A percentile compares a stretch with the other conserved stretches of the same genome.
Conservation (phyloP, 2,797 vertebrate genomes). For the Anguilla megastoma region DNA sequence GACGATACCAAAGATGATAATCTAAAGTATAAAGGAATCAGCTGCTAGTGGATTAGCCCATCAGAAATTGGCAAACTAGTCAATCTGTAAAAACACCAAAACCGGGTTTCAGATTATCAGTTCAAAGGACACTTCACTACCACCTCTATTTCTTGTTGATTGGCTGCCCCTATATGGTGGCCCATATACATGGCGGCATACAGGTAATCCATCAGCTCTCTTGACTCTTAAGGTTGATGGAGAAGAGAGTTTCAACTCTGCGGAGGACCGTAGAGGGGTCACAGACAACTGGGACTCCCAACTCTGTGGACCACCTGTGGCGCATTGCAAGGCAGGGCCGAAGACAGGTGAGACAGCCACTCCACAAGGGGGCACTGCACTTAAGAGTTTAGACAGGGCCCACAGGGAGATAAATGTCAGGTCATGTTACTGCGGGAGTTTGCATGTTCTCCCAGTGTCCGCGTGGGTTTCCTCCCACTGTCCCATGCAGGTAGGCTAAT, state of each 20-base stretch:
- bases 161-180: not conserved
- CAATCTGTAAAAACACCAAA: not conserved
- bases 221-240: constrained; percentile 63
- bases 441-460: no score
- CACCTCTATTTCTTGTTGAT: not conserved
- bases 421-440: no score
- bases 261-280: constrained; percentile 58
- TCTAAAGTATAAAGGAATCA: not conserved
- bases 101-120: not conserved
- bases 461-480: no score
- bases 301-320: constrained; percentile 65
- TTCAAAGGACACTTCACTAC: not conserved
- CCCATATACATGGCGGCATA: not conserved
- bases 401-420: not conserved
- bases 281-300: constrained; percentile 49
- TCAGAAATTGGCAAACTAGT: not conserved
- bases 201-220: not conserved
- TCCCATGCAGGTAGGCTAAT: no score
- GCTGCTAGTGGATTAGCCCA: no score
- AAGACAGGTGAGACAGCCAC: constrained; percentile 72
- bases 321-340: constrained; percentile 67
- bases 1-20: not conserved
- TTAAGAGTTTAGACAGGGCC: not conserved
- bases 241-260: constrained; percentile 65
- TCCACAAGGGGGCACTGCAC: constrained; percentile 33